Evolutionary conservation across 2,888 invertebrate species (phyloP).

Genomic region (Tyria jacobaeae): DNA sequence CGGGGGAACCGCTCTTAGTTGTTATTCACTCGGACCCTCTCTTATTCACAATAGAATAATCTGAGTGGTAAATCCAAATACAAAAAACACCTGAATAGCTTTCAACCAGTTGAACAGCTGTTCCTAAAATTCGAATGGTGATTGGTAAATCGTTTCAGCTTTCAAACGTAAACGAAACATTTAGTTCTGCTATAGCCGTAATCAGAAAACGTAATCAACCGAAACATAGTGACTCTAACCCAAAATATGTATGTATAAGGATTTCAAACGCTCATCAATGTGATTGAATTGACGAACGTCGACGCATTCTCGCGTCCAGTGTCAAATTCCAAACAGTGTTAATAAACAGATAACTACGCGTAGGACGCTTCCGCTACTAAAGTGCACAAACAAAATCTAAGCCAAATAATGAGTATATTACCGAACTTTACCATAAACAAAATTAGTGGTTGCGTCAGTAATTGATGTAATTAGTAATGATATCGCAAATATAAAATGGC

Average conservation of each 20-base stretch:
- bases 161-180: slow-evolving; percentile 32
- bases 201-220: slow-evolving; percentile 37
- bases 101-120: slow-evolving; percentile 43
- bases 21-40: slow-evolving; percentile 69
- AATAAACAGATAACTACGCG: slow-evolving; percentile 60
- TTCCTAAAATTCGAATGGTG: slow-evolving; percentile 27
- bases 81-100: slow-evolving; percentile 43
- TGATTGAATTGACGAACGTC: slow-evolving; percentile 39
- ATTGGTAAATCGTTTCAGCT: slow-evolving; percentile 29
- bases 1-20: slow-evolving; percentile 65
- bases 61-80: slow-evolving; percentile 35
- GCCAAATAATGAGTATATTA: slow-evolving; percentile 54
- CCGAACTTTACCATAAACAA: slow-evolving; percentile 53
- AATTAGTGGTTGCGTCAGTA: slow-evolving; percentile 33
- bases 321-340: slow-evolving; percentile 61
- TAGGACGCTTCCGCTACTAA: slow-evolving; percentile 64
- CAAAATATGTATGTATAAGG: slow-evolving; percentile 34
- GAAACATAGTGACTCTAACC: slow-evolving; percentile 41
- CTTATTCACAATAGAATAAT: slow-evolving; percentile 47
- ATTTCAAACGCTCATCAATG: slow-evolving; percentile 43
- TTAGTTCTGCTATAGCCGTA: slow-evolving; percentile 43
- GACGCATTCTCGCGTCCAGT: slow-evolving; percentile 48
- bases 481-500: slow-evolving; percentile 32
- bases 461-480: slow-evolving; percentile 40
- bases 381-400: slow-evolving; percentile 50